Base-by-base conservation (phyloP, 1,140 invertebrate species). In the Papilio polytes region DNA sequence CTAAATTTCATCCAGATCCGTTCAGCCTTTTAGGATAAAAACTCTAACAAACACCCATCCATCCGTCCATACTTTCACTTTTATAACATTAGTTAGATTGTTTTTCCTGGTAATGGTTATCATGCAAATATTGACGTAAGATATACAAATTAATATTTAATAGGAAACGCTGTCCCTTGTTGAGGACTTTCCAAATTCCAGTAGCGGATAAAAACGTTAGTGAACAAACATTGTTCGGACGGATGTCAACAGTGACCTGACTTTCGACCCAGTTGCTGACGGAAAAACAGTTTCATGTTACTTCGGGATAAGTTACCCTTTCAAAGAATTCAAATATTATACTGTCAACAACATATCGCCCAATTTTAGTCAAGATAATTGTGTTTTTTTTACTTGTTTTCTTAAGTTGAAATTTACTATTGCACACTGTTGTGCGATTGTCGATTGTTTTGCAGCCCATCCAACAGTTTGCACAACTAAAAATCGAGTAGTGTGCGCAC, bases 231-330 rank as follows among this genome's bases (percentile, higher is more conserved):
- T 0, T 46, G 83, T 91, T 91, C 89, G 86, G 84, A 88, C 89
- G 89, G 91, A 94, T 91, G 92, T 93, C 93, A 93, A 91, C 82
- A 91, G 78, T 85, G 82, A 90, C 85, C 81, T 92, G 88, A 93
- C 89, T 92, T 92, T 89, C 89, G 87, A 94, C 88, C 92, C 91
- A 86, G 84, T 72, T 78, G n/a, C 41, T 85, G 83, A 90, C 87
- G 93, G 93, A 94, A 94, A 94, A 92, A 82, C 84, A 78, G 87
- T 90, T 82, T 94, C 82, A 80, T 72, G 83, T 94, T 94, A 91
- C 93, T 84, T 80, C 77, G 59, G 82, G 84, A 83, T 85, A 92
- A 87, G 80, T 87, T 86, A 91, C 89, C 92, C 91, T 89, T 91
- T 86, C 84, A 82, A 86, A 85, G 82, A 90, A 93, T 88, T 88